phyloP scores from a whole-genome alignment of 2,113 vertebrate species.

The Oxyura jamaicensis region DNA sequence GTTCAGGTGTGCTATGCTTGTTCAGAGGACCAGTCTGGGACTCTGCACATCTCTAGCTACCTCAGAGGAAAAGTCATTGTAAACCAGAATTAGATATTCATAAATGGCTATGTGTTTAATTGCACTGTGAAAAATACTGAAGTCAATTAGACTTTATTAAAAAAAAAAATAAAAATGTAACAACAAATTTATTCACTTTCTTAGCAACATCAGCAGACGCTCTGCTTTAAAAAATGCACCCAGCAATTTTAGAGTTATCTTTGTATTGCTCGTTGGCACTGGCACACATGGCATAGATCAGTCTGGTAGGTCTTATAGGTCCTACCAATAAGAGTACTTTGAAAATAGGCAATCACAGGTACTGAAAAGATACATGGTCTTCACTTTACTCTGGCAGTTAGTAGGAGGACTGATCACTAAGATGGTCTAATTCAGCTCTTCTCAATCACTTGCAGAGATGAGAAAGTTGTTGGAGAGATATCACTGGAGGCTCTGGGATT shows the following conservation, averaged over 20 bases:
- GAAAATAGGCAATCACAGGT: slow-evolving; percentile 17
- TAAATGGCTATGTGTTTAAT: neutral
- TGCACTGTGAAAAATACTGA: neutral
- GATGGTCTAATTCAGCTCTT: slow-evolving; percentile 57
- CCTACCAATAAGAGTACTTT: neutral
- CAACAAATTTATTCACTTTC: neutral
- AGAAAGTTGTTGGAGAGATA: slow-evolving; percentile 76
- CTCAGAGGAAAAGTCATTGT: neutral
- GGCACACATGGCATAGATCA: neutral
- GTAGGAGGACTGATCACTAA: slow-evolving; percentile 49
- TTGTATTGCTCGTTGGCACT: neutral
- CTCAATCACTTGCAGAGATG: slow-evolving; percentile 71
- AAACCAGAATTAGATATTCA: neutral
- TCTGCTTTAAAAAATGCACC: neutral
- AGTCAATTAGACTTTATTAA: neutral
- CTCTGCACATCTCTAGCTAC: rapidly evolving
- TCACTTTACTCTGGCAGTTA: neutral
- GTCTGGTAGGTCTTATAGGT: slow-evolving; percentile 4
- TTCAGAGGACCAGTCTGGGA: neutral
- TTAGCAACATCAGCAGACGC: neutral
- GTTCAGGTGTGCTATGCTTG: neutral
- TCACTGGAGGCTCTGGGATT: slow-evolving; percentile 80
- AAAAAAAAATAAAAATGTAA: neutral
- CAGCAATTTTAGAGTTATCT: neutral
- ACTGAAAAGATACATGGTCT: neutral